Conservation (phyloP, 2,888 invertebrate genomes). For the Chrysolina americana region DNA sequence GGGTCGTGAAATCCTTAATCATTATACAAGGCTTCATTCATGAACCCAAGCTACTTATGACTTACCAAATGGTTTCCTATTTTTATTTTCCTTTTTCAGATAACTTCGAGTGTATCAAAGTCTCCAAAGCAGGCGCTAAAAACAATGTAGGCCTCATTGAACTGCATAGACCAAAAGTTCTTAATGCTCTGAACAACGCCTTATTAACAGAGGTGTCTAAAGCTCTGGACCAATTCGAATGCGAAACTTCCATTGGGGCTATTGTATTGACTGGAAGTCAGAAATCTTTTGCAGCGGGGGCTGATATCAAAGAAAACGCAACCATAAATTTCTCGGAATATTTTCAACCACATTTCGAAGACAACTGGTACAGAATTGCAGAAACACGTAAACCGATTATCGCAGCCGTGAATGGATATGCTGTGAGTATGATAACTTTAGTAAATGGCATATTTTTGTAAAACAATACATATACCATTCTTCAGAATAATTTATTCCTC, state of each 20-base stretch:
- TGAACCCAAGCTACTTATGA: no score
- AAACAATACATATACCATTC: no score
- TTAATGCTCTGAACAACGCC: conserved; percentile 94
- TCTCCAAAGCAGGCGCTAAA: conserved; percentile 81
- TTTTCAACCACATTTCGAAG: conserved; percentile 82
- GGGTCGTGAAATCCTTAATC: no score
- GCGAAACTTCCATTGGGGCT: conserved; percentile 82
- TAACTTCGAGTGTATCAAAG: conserved; percentile 83
- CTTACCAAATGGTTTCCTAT: no score
- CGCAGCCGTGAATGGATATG: conserved; percentile 99
- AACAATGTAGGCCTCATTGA: conserved; percentile 94
- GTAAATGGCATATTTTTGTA: not conserved
- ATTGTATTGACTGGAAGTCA: conserved; percentile 93
- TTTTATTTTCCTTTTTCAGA: conserved; percentile 52
- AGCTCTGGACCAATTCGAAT: conserved; percentile 80
- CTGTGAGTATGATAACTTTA: conserved; percentile 75
- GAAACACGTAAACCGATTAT: conserved; percentile 91
- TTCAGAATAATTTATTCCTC: no score
- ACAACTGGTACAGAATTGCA: conserved; percentile 87
- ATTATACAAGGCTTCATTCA: no score
- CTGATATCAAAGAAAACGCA: conserved; percentile 97
- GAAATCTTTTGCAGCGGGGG: conserved; percentile 87
- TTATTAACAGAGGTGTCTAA: conserved; percentile 87
- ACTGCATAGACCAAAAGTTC: conserved; percentile 93
- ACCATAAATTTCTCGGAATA: conserved; percentile 82